A percentile compares a stretch with the other conserved stretches of the same genome.
These are phyloP conservation scores for Carlito syrichta DNA, from an alignment of 2,113 vertebrate species.

Conservation along the genomic window DNA sequence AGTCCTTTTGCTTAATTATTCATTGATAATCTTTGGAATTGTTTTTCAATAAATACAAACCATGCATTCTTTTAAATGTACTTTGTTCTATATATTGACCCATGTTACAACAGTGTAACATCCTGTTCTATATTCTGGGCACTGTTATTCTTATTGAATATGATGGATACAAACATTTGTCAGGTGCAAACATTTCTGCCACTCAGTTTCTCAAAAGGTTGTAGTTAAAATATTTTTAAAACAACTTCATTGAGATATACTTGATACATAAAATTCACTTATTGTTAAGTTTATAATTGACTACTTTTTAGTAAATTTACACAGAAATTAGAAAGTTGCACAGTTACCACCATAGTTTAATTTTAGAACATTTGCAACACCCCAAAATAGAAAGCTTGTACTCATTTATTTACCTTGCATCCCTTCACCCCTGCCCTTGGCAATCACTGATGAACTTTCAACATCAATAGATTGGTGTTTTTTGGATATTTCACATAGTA, in stretches of 20 bases:
- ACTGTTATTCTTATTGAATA: not conserved
- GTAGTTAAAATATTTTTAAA: not conserved
- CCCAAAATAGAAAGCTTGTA: not conserved
- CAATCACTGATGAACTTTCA: not conserved
- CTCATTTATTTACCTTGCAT: too few relatives aligned
- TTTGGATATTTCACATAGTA: not conserved
- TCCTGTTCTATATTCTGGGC: not conserved
- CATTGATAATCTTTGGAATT: not conserved
- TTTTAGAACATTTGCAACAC: not conserved
- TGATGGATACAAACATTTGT: not conserved
- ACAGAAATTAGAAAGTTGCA: too few relatives aligned
- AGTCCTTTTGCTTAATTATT: not conserved
- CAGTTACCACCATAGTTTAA: not conserved
- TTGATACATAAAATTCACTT: not conserved
- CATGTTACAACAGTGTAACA: not conserved
- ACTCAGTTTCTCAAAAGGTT: not conserved
- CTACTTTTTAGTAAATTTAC: not conserved
- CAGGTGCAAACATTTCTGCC: not conserved
- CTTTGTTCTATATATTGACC: not conserved
- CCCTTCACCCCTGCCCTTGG: rapidly evolving
- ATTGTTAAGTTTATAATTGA: not conserved
- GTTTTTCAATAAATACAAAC: conserved; percentile 16
- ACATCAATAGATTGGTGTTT: not conserved
- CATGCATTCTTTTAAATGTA: not conserved
- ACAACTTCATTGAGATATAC: not conserved